phyloP scores from a whole-genome alignment of 2,888 invertebrate species.

The Drosophila antonietae region DNA sequence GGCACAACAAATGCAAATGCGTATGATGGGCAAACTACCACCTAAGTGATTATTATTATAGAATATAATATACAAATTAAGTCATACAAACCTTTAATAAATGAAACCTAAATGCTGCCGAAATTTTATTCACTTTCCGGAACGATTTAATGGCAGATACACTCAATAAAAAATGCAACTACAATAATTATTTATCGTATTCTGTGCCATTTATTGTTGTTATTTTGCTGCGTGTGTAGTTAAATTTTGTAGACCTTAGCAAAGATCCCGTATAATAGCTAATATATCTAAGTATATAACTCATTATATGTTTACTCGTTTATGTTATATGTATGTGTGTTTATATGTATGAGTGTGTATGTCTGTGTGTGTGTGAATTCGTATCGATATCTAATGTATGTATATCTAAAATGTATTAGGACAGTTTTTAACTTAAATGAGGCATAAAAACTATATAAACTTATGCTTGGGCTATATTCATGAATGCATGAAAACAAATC shows the following conservation, averaged over 20 bases:
- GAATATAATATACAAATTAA: conserved; percentile 17
- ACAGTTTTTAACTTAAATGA: conserved; percentile 60
- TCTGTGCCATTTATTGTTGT: conserved; percentile 74
- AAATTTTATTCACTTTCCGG: background rate
- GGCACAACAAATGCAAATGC: conserved; percentile 86
- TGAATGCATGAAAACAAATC: conserved; percentile 44
- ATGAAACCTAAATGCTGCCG: background rate
- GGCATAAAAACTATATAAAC: conserved; percentile 52
- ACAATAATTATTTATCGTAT: conserved; percentile 36
- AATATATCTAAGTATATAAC: conserved; percentile 56
- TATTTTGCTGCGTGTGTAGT: conserved; percentile 68
- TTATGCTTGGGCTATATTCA: conserved; percentile 50
- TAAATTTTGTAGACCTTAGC: conserved; percentile 47
- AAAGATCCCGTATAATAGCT: conserved; percentile 54
- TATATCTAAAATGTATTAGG: conserved; percentile 69
- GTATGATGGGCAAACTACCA: conserved; percentile 76
- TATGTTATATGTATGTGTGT: conserved; percentile 12
- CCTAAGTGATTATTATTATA: conserved; percentile 57
- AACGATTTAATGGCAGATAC: background rate
- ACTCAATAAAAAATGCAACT: background rate
- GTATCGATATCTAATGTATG: conserved; percentile 58
- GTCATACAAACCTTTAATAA: conserved; percentile 17
- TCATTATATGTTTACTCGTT: conserved; percentile 38
- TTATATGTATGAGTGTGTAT: conserved; percentile 7
- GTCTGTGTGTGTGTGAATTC: conserved; percentile 13